Percentiles rank a stretch among this genome's conserved stretches.
phyloP scores from a whole-genome alignment of 2,888 invertebrate genomes.

The Plagiodera versicolora region DNA sequence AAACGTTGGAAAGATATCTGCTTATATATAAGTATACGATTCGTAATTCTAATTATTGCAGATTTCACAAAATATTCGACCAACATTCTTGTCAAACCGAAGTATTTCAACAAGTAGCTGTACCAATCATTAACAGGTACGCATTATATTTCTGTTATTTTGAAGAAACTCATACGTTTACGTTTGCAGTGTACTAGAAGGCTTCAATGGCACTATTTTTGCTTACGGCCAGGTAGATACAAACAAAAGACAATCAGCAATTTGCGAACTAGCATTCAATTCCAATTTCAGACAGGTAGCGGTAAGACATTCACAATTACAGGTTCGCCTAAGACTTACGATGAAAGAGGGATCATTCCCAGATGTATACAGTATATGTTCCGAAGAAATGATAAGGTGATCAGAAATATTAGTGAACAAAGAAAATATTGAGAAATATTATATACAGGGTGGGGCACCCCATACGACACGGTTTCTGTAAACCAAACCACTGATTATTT shows the following conservation, averaged over 20 bases:
- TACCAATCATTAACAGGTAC: slow-evolving; percentile 58
- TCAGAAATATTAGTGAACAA: background rate
- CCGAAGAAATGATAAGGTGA: slow-evolving; percentile 50
- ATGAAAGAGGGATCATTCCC: slow-evolving; percentile 58
- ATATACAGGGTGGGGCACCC: too few relatives aligned
- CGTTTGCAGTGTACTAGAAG: slow-evolving; percentile 54
- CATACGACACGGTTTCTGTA: too few relatives aligned
- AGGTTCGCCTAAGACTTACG: slow-evolving; percentile 53
- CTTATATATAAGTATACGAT: background rate
- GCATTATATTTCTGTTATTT: too few relatives aligned
- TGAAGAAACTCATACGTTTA: slow-evolving; percentile 5
- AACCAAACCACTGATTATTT: too few relatives aligned
- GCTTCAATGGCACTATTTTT: slow-evolving; percentile 61
- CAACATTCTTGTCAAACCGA: slow-evolving; percentile 50
- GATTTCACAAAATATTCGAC: slow-evolving; percentile 57
- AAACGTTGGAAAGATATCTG: too few relatives aligned
- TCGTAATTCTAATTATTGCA: too few relatives aligned
- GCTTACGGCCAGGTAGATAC: slow-evolving; percentile 59
- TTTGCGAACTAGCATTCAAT: slow-evolving; percentile 6
- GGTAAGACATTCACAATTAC: slow-evolving; percentile 61
- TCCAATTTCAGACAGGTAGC: slow-evolving; percentile 56
- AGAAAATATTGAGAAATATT: background rate
- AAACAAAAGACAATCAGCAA: background rate
- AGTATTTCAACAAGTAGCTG: slow-evolving; percentile 56
- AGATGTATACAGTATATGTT: slow-evolving; percentile 58